Base-by-base conservation (phyloP, 2,797 vertebrate genomes). In the Pipistrellus kuhlii region DNA sequence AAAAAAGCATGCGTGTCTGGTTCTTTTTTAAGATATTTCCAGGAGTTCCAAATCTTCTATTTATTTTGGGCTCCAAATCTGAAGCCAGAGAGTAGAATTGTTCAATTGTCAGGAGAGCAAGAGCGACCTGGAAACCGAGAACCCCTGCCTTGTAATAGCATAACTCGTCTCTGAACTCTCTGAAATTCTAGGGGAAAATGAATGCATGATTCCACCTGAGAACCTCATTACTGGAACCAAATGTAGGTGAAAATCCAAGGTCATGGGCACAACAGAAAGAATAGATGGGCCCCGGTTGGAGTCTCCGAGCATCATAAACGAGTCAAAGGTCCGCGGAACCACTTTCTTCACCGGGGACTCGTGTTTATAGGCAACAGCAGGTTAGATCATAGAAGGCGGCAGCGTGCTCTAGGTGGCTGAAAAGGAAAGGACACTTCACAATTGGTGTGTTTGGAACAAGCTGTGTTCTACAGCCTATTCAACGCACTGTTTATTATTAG, bases 221-320 rank as follows among this genome's bases (percentile, higher is more conserved):
- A 92, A 92, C 94, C 75, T 96, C 92, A 96, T 96, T 96, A 94
- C 48, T 93, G 94, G 86, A 92, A 84, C 51, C 68, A 96, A 87
- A 93, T 48, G 59, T 59, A 93, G 32, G 83, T 95, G 84, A 86
- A 91, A 96, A 91, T 85, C 91, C 85, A 90, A 96, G 87, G 87
- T 93, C 94, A 90, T 64, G 57, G 32, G 55, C 85, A 82, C 59
- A 91, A 53, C 77, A 88, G 69, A 85, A 82, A 95, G 73, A 93
- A 68, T 71, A 96, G 90, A 94, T 77, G 87, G 68, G 27, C 66
- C 77, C 73, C 91, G 85, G 81, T 5, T 51, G 89, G 91, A 93
- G 55, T 86, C n/a, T 59, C 71, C 11, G 35, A 94, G 41, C 64
- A 86, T 80, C 86, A 80, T 62, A 55, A 27, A 46, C 14, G 62